Evolutionary conservation across 2,888 invertebrate genomes (phyloP), one percentile per base, ranked within the genome.

Genomic region (Leptinotarsa rubiginosa): DNA sequence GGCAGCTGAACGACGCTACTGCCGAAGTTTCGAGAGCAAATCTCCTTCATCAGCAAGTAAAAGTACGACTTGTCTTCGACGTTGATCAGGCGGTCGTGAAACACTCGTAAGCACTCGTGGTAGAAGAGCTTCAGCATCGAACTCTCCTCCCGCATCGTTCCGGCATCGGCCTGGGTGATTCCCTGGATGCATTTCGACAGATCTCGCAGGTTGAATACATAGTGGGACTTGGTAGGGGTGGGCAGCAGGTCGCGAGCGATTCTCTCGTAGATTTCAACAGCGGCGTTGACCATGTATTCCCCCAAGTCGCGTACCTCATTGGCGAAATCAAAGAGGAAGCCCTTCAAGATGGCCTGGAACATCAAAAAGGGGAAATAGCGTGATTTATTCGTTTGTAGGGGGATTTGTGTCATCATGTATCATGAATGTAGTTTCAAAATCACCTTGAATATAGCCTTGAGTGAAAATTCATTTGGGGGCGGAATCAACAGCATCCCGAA

Each of bases 151-250:
- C 94, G 91, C 87, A 94, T 90, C 65, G 91, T 83, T 1, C 91
- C 91, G 47, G 92, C 90, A 84, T 95, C 94, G 0, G 95, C 95
- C 85, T 97, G 97, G 69, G 96, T 88, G 12, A 96, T 92, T n/a
- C 96, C 97, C 88, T 97, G 97, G 82, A 97, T 90, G 76, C 95
- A 95, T 87, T 97, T 97, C 13, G 97, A 96, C 56, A 97, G 89
- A 89, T 97, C 97, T 65, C 97, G 90, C 81, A 97, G 88, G 87
- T 97, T 98, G 87, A 97, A 98, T 16, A 97, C 93, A 84, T 98
- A 97, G 87, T 97, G 97, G 0, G 95, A 95, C 86, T 97, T 97
- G 41, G 95, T 92, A 0, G 97, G 97, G 0, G 97, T 97, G 0
- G 97, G 97, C 47, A 97, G 88, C 79, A 98, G 91, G 82, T 95